These are phyloP conservation scores for Leptoteleia sp. DNA, from an alignment of 1,140 invertebrate species.

Conservation along the genomic window DNA sequence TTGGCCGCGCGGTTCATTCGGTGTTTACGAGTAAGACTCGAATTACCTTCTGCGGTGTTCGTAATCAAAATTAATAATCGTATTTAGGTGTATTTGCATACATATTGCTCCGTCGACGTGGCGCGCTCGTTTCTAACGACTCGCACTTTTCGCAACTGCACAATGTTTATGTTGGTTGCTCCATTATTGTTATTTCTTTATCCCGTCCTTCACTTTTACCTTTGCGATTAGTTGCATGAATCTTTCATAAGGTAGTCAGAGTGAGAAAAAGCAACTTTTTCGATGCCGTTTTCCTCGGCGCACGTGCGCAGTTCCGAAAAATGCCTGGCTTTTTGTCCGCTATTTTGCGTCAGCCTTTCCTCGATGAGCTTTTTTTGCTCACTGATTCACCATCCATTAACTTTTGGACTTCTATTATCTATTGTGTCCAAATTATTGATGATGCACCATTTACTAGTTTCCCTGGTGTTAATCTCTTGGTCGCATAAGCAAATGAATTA, in stretches of 20 bases:
- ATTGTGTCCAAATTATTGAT: constrained; percentile 18
- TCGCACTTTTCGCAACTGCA: constrained; percentile 14
- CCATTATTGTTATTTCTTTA: constrained; percentile 43
- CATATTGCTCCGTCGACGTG: constrained; percentile 4
- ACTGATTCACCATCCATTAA: constrained; percentile 27
- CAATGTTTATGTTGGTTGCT: constrained; percentile 14
- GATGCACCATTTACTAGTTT: neutral
- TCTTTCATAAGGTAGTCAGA: constrained; percentile 50
- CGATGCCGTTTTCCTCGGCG: constrained; percentile 24
- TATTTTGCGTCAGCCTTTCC: constrained; percentile 23
- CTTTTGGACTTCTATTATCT: constrained; percentile 32
- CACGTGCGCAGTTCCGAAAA: constrained; percentile 29
- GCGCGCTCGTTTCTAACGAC: constrained; percentile 2
- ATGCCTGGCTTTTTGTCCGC: constrained; percentile 29
- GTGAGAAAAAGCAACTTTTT: constrained; percentile 31
- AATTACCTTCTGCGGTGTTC: constrained; percentile 1
- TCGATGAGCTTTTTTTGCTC: constrained; percentile 9
- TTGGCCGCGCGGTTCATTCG: constrained; percentile 9
- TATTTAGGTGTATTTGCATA: constrained; percentile 27
- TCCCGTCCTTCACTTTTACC: constrained; percentile 54
- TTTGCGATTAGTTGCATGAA: constrained; percentile 44
- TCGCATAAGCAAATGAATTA: constrained; percentile 2
- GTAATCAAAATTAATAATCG: constrained; percentile 20
- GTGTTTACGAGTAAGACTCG: neutral
- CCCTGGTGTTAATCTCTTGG: neutral